Base-by-base conservation (phyloP, 2,888 invertebrate species). In the Sphaerophoria rueppellii region DNA sequence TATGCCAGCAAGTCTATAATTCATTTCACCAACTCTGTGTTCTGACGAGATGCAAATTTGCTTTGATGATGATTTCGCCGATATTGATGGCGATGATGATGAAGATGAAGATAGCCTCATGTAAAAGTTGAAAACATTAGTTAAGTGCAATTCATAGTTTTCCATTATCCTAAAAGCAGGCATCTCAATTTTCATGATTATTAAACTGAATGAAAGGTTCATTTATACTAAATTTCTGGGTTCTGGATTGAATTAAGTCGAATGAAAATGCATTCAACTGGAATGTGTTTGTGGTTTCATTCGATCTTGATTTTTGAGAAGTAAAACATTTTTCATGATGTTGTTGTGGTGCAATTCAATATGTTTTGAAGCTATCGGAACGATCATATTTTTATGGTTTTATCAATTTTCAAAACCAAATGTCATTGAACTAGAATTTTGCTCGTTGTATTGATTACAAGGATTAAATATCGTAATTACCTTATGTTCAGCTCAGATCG, bases 1-100 rank as follows among this genome's bases (percentile, higher is more conserved):
- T 32, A n/a, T n/a, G 61, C n/a, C 46, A 11, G 69, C 77, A 34
- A 69, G 12, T 43, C 43, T 43, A 43, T 43, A 43, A 43, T 43
- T 43, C 43, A 43, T 43, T 43, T 16, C 16, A 50, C 14, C 50
- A 50, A 16, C 50, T 16, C 16, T 14, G n/a, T 24, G 24, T 24
- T 24, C 24, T 24, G 24, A 24, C 24, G 43, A 12, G 43, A 43
- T 43, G 43, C 11, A 12, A 43, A 43, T 11, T 14, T 48, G 11
- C 50, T 65, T 63, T 63, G 65, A 50, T 48, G 12, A 11, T 1
- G 43, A 43, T 43, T 43, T 5, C 12, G 43, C 43, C 43, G 43
- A 43, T 43, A 43, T 43, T 43, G 43, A 43, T 43, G 24, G 24
- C 24, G 24, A 24, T 24, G 24, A 24, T 24, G 24, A 24, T 24